phyloP scores from a whole-genome alignment of 35 echinoderm and acorn worm species.

The Heliocidaris erythrogramma region DNA sequence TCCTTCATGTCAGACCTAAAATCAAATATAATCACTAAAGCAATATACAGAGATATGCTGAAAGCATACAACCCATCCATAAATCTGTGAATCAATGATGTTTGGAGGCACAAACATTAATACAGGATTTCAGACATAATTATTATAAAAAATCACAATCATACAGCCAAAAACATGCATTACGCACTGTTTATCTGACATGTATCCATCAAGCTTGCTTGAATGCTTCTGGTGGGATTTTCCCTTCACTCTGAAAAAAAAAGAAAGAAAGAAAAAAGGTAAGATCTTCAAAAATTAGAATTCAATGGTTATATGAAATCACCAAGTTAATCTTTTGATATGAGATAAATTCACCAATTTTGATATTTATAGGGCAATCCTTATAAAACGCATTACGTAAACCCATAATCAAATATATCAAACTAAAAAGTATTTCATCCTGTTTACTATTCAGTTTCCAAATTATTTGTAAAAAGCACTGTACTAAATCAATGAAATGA shows the following conservation, averaged over 20 bases:
- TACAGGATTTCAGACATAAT: background rate
- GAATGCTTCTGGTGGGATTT: conserved; percentile 44
- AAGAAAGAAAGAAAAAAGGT: background rate
- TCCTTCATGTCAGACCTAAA: background rate
- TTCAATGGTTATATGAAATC: background rate
- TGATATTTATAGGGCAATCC: no score
- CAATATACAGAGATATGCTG: background rate
- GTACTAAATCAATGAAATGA: no score
- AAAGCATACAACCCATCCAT: background rate
- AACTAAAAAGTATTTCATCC: background rate
- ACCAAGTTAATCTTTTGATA: no score
- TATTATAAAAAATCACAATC: background rate
- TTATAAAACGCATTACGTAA: background rate
- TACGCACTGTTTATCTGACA: background rate
- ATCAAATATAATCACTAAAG: background rate
- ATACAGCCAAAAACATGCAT: background rate
- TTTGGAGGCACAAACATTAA: background rate
- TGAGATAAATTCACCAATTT: no score
- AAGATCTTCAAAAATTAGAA: background rate
- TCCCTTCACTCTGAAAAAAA: conserved; percentile 27
- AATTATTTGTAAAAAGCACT: no score
- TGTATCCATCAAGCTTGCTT: conserved; percentile 19
- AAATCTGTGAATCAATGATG: background rate
- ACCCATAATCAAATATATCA: background rate
- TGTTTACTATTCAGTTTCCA: background rate